Percentiles rank a stretch among this genome's conserved stretches.
Evolutionary conservation across 1,140 invertebrate genomes (phyloP).

Genomic region (Phymastichus coffea): DNA sequence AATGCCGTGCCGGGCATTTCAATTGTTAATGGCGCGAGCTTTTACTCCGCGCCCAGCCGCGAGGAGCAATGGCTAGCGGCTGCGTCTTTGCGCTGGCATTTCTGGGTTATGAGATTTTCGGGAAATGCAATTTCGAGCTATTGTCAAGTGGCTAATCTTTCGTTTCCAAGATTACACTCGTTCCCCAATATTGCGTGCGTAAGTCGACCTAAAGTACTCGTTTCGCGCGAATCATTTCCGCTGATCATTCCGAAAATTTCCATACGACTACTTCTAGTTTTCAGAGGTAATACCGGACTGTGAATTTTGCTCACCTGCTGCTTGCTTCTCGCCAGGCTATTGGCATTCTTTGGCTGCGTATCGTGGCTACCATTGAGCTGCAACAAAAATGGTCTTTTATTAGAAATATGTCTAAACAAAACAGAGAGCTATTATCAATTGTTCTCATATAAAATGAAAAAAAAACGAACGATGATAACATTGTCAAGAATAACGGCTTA

Average conservation of each 20-base stretch:
- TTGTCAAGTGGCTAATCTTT: no score
- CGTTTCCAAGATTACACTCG: not conserved
- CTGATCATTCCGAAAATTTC: no score
- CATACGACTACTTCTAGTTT: no score
- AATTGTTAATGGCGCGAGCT: constrained; percentile 15
- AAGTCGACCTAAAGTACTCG: no score
- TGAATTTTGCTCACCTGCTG: constrained; percentile 41
- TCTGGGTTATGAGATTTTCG: constrained; percentile 2
- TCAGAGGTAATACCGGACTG: no score
- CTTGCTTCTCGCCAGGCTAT: constrained; percentile 40
- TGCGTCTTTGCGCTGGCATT: not conserved
- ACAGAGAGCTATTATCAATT: no score
- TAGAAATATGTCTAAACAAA: constrained; percentile 7
- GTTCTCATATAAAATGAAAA: no score
- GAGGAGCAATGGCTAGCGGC: not conserved
- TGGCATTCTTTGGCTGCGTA: constrained; percentile 44
- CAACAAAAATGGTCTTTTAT: constrained; percentile 36
- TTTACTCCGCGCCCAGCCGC: not conserved
- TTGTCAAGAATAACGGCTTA: no score
- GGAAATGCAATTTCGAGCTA: no score
- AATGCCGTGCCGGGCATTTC: constrained; percentile 7
- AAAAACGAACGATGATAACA: not conserved
- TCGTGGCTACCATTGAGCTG: constrained; percentile 55
- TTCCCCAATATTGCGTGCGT: no score
- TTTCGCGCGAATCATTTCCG: no score